These are phyloP conservation scores for Orthonychiurus folsomi DNA, from an alignment of 2,888 invertebrate genomes.

Conservation along the genomic window DNA sequence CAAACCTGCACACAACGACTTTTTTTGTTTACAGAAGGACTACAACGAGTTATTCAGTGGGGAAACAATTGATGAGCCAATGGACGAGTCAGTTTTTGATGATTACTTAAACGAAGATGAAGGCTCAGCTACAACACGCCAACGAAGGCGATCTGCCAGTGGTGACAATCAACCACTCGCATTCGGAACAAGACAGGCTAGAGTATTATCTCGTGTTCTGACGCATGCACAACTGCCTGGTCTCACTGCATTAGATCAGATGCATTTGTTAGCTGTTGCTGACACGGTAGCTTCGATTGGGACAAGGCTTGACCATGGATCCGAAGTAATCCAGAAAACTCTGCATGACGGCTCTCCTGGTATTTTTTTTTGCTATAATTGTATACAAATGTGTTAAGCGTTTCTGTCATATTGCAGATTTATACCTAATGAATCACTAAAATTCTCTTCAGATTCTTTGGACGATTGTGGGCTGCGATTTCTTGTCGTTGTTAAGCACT, in stretches of 20 bases:
- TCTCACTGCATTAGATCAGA: slow-evolving; percentile 91
- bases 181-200: slow-evolving; percentile 48
- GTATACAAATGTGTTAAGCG: too few relatives aligned
- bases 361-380: too few relatives aligned
- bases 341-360: slow-evolving; percentile 40
- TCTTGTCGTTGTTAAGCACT: slow-evolving; percentile 94
- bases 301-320: slow-evolving; percentile 36
- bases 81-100: slow-evolving; percentile 51
- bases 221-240: slow-evolving; percentile 94
- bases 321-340: slow-evolving; percentile 14
- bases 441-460: slow-evolving; percentile 69
- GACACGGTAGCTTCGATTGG: slow-evolving; percentile 81
- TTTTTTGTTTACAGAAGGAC: slow-evolving; percentile 51
- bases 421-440: too few relatives aligned
- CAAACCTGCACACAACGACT: too few relatives aligned
- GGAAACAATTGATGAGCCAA: slow-evolving; percentile 63
- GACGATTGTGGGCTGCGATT: slow-evolving; percentile 97
- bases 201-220: slow-evolving; percentile 74
- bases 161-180: slow-evolving; percentile 37
- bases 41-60: slow-evolving; percentile 83
- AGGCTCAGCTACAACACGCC: slow-evolving; percentile 43
- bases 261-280: slow-evolving; percentile 96
- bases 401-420: too few relatives aligned
- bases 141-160: slow-evolving; percentile 55
- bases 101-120: slow-evolving; percentile 65